phyloP scores from a whole-genome alignment of 2,888 invertebrate genomes.

The Ashinkailepas kermadecensis region DNA sequence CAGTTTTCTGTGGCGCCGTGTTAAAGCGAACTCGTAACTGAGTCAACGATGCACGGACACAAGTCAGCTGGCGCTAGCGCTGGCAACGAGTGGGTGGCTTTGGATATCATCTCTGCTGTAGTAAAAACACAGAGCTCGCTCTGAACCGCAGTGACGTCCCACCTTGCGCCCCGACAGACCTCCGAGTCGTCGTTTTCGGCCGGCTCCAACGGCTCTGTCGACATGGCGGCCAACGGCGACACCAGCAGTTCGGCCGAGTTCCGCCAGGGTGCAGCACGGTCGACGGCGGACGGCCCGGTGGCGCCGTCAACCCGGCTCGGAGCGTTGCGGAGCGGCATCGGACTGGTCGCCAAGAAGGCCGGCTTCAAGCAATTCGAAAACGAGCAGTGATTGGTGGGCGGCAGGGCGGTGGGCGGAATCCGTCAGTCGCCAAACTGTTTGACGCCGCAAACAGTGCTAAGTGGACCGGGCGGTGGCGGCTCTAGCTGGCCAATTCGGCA shows the following conservation, averaged over 20 bases:
- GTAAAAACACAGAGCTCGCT: too few relatives aligned
- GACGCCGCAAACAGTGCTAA: too few relatives aligned
- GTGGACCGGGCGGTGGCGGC: too few relatives aligned
- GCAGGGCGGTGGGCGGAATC: not conserved
- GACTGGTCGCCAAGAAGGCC: not conserved
- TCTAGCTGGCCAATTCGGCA: too few relatives aligned
- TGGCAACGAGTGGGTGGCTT: too few relatives aligned
- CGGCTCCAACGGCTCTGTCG: not conserved
- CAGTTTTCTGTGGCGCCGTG: too few relatives aligned
- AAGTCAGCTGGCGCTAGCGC: too few relatives aligned
- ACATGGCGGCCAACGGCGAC: not conserved
- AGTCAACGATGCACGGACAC: too few relatives aligned
- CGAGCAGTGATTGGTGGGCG: slow-evolving; percentile 6
- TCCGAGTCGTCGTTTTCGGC: not conserved
- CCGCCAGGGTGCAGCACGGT: not conserved
- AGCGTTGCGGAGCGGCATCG: not conserved
- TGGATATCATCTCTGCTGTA: too few relatives aligned
- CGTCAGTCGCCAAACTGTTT: too few relatives aligned
- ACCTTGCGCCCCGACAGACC: not conserved
- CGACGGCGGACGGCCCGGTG: not conserved
- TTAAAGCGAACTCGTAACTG: too few relatives aligned
- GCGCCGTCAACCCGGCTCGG: not conserved
- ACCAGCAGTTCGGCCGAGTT: not conserved
- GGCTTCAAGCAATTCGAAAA: slow-evolving; percentile 12
- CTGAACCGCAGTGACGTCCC: too few relatives aligned